Base-by-base conservation (phyloP, 2,113 vertebrate genomes). In the Girardinichthys multiradiatus region DNA sequence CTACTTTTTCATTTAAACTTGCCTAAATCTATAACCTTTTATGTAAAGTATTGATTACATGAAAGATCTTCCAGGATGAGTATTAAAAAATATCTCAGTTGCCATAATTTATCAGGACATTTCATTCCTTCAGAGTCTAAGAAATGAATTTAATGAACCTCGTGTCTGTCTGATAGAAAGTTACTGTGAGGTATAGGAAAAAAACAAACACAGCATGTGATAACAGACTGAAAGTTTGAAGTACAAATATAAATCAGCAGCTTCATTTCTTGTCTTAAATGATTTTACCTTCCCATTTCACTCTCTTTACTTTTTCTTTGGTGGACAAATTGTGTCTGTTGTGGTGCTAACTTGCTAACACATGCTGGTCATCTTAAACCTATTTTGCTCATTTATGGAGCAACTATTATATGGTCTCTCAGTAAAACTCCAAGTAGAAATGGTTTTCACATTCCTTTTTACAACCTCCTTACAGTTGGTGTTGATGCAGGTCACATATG, bases 1-100 rank as follows among this genome's bases (percentile, higher is more conserved):
- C 51, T 79, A 28, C 61, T 42, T 37, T 29, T n/a, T 64, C 35
- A 77, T 76, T 62, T 70, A 10, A 39, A 10, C 64, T 17, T 42
- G 58, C 19, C 33, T 10, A 26, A 59, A n/a, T 54, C 48, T 24
- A n/a, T 54, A 54, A 54, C 48, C 48, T 48, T 33, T 24, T 10
- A 27, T 29, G 39, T 35, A 64, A 12, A 27, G 62, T 27, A 26
- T 39, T 64, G n/a, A 39, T 2, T 5, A 37, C 33, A 13, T 15
- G 4, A 39, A 13, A 39, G 30, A 21, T 58, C 24, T 62, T 7
- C 13, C 14, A 39, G 26, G 27, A 14, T 27, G 57, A 26, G 11
- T 58, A 48, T 24, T 17, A 72, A 70, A 54, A 31, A 69, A 64
- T 30, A 42, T 28, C n/a, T 68, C n/a, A 68, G 29, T 39, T 54